These are phyloP conservation scores for Periophthalmus modestus DNA, from an alignment of 2,113 vertebrate genomes.

Conservation along the genomic window DNA sequence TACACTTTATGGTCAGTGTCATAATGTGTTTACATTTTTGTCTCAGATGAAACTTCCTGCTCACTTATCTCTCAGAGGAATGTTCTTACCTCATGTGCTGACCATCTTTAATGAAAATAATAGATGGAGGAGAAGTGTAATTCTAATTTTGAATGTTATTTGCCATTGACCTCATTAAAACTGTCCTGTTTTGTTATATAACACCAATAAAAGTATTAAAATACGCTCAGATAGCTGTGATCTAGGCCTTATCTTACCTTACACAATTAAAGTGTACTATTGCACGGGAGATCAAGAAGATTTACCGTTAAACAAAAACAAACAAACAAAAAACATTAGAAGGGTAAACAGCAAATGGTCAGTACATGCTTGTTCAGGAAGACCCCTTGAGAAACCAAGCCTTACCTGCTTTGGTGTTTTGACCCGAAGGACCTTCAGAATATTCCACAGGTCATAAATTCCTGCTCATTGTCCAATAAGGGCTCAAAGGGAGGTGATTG, in stretches of 20 bases:
- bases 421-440: constrained; percentile 15
- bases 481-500: constrained; percentile 33
- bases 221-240: constrained; percentile 20
- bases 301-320: constrained; percentile 55
- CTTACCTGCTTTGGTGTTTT: constrained; percentile 8
- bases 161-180: constrained; percentile 21
- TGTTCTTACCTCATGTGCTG: constrained; percentile 57
- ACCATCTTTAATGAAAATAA: constrained; percentile 29
- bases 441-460: constrained; percentile 57
- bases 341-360: not conserved
- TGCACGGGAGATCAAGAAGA: constrained; percentile 46
- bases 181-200: constrained; percentile 15
- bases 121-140: not conserved
- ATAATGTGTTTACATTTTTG: constrained; percentile 13
- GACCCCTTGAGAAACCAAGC: not conserved
- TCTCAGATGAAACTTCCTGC: constrained; percentile 22
- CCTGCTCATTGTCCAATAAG: constrained; percentile 47
- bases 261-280: constrained; percentile 35
- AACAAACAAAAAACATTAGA: constrained; percentile 27
- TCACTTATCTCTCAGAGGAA: constrained; percentile 57
- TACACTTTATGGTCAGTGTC: not conserved
- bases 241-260: constrained; percentile 38
- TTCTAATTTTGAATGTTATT: constrained; percentile 29
- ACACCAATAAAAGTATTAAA: constrained; percentile 41
- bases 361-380: not conserved